Base-by-base conservation (phyloP, 2,888 invertebrate genomes). In the Physocephala rufipes region DNA sequence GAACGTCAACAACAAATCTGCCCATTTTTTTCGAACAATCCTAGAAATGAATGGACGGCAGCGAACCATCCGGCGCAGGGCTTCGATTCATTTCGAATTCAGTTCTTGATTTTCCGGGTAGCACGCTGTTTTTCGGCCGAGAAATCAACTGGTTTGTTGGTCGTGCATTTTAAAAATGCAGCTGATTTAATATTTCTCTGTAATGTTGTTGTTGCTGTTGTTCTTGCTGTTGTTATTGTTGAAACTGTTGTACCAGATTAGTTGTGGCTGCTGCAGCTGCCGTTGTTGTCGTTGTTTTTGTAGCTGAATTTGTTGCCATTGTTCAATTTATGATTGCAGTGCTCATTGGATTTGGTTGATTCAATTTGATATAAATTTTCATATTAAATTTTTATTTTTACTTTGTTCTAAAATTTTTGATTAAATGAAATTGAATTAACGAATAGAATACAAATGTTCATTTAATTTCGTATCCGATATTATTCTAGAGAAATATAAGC, bases 111-210 rank as follows among this genome's bases (percentile, higher is more conserved):
- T 62, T 51, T 28, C 21, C 49, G 68, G 62, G 62, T 68, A 62
- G 13, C 49, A 43, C 51, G 68, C 68, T 45, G 30, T 67, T 64
- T 47, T 61, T 61, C 51, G 61, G 24, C 51, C 68, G 68, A 26
- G 36, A 68, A 68, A 68, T 68, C 47, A 68, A 62, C 62, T 68
- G 51, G 61, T 68, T 61, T 62, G 51, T 49, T 47, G 51, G 68
- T 62, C 68, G 15, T 68, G 68, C 68, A 68, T 68, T 68, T 68
- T 62, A 68, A 68, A 68, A 68, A 49, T 68, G 28, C 61, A 61
- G 68, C 61, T 61, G 68, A 61, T 61, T 61, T 59, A 28, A 49
- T 65, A 53, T 58, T 24, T 21, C 12, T 2, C n/a, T 2, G 58
- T 16, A 2, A 24, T 58, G 36, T 36, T 36, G 36, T 36, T 36